Evolutionary conservation across 2,888 invertebrate species (phyloP).

Genomic region (Eugnorisma glareosa): DNA sequence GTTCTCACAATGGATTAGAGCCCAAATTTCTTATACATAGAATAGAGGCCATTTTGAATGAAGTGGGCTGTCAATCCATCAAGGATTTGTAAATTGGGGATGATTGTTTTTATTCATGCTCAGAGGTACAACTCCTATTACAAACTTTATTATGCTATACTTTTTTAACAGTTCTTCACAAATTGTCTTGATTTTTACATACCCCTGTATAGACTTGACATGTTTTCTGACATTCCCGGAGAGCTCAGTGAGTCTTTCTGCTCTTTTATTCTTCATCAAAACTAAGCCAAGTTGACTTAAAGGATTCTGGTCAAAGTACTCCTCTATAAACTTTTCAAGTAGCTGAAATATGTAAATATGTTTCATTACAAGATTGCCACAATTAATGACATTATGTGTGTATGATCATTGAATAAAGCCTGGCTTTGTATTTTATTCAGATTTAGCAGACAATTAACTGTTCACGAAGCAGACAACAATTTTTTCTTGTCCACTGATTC

Average conservation of each 20-base stretch:
- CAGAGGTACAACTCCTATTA: neutral
- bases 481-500: neutral
- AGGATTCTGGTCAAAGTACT: conserved; percentile 99
- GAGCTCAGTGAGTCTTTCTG: conserved; percentile 97
- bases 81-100: neutral
- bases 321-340: conserved; percentile 97
- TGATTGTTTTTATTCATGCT: neutral
- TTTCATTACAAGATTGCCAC: neutral
- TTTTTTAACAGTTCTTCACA: neutral
- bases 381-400: neutral
- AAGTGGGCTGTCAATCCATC: neutral
- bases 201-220: conserved; percentile 92
- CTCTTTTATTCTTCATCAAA: conserved; percentile 97
- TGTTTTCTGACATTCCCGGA: conserved; percentile 96
- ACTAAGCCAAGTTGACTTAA: conserved; percentile 99
- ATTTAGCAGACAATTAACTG: neutral
- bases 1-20: neutral
- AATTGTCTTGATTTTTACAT: conserved; percentile 44
- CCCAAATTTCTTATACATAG: too few species aligned
- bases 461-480: neutral
- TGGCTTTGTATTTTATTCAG: neutral
- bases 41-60: neutral
- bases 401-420: too few species aligned
- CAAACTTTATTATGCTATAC: neutral
- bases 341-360: conserved; percentile 90